These are phyloP conservation scores for Lota lota DNA, from an alignment of 2,113 vertebrate species.

Conservation along the genomic window DNA sequence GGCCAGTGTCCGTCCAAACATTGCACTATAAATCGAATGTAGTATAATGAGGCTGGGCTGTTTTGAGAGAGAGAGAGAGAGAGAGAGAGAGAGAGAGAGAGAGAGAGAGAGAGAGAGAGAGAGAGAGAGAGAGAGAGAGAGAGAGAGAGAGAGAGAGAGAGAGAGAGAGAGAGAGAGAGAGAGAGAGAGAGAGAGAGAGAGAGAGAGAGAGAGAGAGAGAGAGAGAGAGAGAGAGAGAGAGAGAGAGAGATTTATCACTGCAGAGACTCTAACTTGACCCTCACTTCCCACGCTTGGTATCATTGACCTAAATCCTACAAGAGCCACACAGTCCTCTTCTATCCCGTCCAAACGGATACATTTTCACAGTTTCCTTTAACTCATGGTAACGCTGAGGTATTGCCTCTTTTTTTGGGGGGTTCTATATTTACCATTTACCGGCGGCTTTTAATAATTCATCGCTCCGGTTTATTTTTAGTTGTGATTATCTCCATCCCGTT, in stretches of 20 bases:
- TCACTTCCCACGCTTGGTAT: conserved; percentile 12
- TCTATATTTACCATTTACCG: background rate
- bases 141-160: conserved; percentile 32
- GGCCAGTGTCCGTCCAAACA: too few relatives aligned
- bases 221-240: background rate
- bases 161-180: conserved; percentile 8
- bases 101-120: background rate
- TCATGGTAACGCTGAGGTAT: too few relatives aligned
- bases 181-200: background rate
- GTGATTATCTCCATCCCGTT: conserved; percentile 9
- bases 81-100: background rate
- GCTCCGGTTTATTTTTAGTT: conserved; percentile 15
- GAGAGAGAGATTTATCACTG: conserved; percentile 22
- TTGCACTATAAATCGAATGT: too few relatives aligned
- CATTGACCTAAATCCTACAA: conserved; percentile 3
- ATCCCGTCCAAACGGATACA: background rate
- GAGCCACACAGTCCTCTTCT: background rate
- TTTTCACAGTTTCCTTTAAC: background rate
- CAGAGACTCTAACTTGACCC: conserved; percentile 5
- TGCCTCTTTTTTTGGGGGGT: background rate
- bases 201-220: background rate
- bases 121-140: too few relatives aligned
- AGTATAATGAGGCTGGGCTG: too few relatives aligned
- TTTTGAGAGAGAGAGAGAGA: too few relatives aligned
- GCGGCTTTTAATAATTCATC: conserved; percentile 6